phyloP scores from a whole-genome alignment of 1,140 invertebrate species.

The Caenorhabditis inopinata region DNA sequence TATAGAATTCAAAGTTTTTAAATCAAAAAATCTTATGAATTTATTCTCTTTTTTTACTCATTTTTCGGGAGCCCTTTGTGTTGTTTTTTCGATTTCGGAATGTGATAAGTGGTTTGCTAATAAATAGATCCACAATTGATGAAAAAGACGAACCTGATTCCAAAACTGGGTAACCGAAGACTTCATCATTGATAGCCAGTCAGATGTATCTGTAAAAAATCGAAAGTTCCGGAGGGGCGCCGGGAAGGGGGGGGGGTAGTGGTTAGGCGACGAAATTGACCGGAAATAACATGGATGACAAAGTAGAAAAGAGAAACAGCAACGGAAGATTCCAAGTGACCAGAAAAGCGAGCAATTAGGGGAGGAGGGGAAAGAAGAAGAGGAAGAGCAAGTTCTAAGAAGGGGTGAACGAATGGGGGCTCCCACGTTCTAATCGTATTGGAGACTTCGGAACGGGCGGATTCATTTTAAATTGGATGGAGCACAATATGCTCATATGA shows the following conservation, averaged over 20 bases:
- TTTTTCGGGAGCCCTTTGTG: not conserved
- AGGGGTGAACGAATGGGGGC: not conserved
- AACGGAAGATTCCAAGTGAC: slow-evolving; percentile 11
- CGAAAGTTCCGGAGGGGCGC: too few relatives aligned
- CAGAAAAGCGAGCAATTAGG: slow-evolving; percentile 22
- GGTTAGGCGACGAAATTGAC: not conserved
- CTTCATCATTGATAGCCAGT: not conserved
- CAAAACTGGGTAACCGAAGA: slow-evolving; percentile 6
- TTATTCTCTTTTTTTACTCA: too few relatives aligned
- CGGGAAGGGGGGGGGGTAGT: not conserved
- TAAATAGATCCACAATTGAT: too few relatives aligned
- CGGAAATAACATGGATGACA: slow-evolving; percentile 23
- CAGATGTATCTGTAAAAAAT: not conserved
- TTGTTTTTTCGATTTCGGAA: too few relatives aligned
- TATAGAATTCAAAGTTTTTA: too few relatives aligned
- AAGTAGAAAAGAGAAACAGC: not conserved
- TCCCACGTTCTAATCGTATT: not conserved
- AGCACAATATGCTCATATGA: not conserved
- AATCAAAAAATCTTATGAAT: too few relatives aligned
- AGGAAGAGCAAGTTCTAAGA: not conserved
- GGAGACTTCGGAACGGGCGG: not conserved
- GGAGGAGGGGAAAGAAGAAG: not conserved
- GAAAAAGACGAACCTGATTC: not conserved
- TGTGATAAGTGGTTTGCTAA: too few relatives aligned
- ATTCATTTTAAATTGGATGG: not conserved